Evolutionary conservation across 2,113 vertebrate species (phyloP).

Genomic region (Tiliqua scincoides): DNA sequence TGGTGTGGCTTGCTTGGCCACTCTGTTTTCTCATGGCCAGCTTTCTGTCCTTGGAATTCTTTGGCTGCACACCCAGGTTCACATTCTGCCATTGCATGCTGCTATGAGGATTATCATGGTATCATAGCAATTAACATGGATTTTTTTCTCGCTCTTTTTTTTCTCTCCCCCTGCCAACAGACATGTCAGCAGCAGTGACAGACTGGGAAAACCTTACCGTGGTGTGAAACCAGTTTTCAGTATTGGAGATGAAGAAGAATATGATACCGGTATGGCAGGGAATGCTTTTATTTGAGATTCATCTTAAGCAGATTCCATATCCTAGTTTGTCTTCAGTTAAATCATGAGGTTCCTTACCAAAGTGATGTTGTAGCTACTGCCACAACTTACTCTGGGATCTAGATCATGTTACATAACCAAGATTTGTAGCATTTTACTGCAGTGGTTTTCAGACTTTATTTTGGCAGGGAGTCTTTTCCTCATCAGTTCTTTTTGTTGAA

Average conservation of each 20-base stretch:
- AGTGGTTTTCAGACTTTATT: background rate
- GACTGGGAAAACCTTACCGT: constrained; percentile 94
- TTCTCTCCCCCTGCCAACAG: constrained; percentile 68
- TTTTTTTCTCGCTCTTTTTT: constrained; percentile 7
- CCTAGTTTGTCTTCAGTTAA: background rate
- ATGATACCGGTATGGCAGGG: constrained; percentile 88
- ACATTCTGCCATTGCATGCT: constrained; percentile 27
- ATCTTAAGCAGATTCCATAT: background rate
- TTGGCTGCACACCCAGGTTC: constrained; percentile 41
- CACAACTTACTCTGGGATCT: background rate
- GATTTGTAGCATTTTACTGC: background rate
- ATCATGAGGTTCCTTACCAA: background rate
- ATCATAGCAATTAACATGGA: constrained; percentile 2
- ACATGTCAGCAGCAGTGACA: constrained; percentile 97
- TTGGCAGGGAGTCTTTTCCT: background rate
- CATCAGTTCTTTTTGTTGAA: background rate
- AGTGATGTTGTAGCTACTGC: background rate
- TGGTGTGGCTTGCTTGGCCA: constrained; percentile 35
- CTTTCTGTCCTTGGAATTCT: constrained; percentile 45
- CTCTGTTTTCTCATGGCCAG: constrained; percentile 52
- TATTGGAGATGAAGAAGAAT: constrained; percentile 97
- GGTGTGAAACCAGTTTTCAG: constrained; percentile 99
- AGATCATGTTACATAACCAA: background rate
- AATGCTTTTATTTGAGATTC: background rate
- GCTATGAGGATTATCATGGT: background rate